phyloP scores from a whole-genome alignment of 2,113 vertebrate species.

The Neodontobutis hainanensis region DNA sequence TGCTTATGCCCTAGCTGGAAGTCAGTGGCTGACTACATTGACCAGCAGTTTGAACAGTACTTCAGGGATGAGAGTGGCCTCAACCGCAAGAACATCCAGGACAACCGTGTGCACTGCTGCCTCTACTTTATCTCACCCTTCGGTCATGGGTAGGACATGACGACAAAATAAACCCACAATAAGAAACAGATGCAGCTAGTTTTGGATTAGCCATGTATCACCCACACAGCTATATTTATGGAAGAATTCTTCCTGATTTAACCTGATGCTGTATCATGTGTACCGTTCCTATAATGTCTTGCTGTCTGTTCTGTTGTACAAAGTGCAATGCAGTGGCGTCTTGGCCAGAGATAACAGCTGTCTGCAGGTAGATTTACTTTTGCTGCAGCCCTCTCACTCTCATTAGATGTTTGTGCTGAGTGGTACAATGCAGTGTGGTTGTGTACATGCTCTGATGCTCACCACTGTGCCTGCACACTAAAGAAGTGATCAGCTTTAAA shows the following conservation, averaged over 20 bases:
- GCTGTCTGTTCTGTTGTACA: slow-evolving; percentile 2
- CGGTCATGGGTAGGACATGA: slow-evolving; percentile 87
- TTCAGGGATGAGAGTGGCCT: slow-evolving; percentile 98
- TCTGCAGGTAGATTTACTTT: slow-evolving; percentile 35
- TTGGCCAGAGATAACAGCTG: slow-evolving; percentile 21
- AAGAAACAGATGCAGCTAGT: neutral
- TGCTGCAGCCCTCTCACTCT: slow-evolving; percentile 22
- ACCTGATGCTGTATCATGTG: no score
- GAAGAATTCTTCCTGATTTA: no score
- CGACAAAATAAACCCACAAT: neutral
- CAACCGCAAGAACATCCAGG: slow-evolving; percentile 98
- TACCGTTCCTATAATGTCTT: neutral
- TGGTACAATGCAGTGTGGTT: slow-evolving; percentile 18
- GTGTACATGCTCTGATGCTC: slow-evolving; percentile 28
- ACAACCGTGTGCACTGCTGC: slow-evolving; percentile 98
- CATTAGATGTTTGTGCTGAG: slow-evolving; percentile 30
- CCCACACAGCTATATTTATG: no score
- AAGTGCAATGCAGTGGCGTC: slow-evolving; percentile 39
- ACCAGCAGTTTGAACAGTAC: slow-evolving; percentile 99
- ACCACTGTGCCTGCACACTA: slow-evolving; percentile 10
- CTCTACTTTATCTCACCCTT: slow-evolving; percentile 98
- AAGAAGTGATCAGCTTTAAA: slow-evolving; percentile 17
- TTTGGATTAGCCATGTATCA: no score
- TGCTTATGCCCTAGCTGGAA: slow-evolving; percentile 86
- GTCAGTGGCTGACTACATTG: slow-evolving; percentile 94